A percentile compares a stretch with the other conserved stretches of the same genome.
Conservation (phyloP, 2,797 vertebrate genomes). For the Halcyon badia region DNA sequence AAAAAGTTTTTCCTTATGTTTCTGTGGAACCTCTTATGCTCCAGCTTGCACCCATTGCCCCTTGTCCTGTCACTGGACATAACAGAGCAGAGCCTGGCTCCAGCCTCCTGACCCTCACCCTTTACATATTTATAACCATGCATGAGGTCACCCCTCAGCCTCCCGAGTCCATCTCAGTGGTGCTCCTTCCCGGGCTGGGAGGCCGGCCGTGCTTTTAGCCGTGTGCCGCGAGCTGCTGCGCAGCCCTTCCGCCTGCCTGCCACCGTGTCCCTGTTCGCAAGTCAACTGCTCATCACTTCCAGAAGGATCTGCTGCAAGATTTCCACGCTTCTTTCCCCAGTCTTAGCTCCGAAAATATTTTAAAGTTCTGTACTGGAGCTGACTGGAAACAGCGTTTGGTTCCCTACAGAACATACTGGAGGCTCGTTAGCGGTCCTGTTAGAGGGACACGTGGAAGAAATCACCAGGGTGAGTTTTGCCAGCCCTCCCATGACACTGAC, state of each 20-base stretch:
- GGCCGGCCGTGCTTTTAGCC: background rate
- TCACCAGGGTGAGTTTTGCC: background rate
- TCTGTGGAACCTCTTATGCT: no score
- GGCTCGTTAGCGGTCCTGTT: background rate
- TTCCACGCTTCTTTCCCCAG: background rate
- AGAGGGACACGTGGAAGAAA: background rate
- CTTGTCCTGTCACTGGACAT: no score
- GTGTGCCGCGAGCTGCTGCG: background rate
- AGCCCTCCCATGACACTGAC: background rate
- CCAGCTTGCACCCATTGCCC: no score
- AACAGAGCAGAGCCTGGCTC: no score
- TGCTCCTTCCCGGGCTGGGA: background rate
- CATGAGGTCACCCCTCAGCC: no score
- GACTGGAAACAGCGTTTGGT: background rate
- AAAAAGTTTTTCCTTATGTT: no score
- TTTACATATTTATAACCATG: no score
- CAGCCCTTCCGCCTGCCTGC: background rate
- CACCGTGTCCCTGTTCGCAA: background rate
- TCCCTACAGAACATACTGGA: background rate
- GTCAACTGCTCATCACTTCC: background rate
- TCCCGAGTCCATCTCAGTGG: background rate
- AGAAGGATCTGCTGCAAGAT: background rate
- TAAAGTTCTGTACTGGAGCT: background rate
- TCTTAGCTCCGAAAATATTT: background rate
- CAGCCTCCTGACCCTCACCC: no score